Conservation (phyloP, 1,140 invertebrate species). For the Acromyrmex charruanus region DNA sequence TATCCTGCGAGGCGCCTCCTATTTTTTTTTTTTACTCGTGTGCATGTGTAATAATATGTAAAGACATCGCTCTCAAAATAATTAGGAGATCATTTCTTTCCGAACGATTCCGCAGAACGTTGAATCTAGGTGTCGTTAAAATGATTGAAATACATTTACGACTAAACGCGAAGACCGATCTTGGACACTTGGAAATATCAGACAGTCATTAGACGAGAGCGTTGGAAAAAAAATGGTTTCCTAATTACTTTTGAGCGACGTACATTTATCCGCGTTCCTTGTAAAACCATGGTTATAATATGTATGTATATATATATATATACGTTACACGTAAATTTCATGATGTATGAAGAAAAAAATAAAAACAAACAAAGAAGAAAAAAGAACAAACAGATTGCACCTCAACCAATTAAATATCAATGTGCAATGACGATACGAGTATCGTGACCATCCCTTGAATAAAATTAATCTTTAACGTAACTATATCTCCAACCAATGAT, state of each 20-base stretch:
- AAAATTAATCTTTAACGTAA: slow-evolving; percentile 83
- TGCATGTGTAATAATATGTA: slow-evolving; percentile 14
- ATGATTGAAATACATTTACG: neutral
- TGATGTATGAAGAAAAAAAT: slow-evolving; percentile 58
- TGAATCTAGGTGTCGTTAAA: neutral
- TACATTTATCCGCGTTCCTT: slow-evolving; percentile 40
- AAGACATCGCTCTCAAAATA: slow-evolving; percentile 28
- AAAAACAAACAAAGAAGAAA: slow-evolving; percentile 57
- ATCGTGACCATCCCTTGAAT: slow-evolving; percentile 83
- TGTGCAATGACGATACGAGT: slow-evolving; percentile 83
- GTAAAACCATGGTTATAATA: slow-evolving; percentile 60
- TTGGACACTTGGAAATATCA: neutral
- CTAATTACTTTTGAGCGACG: slow-evolving; percentile 18
- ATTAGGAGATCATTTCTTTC: slow-evolving; percentile 23
- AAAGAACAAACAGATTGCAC: slow-evolving; percentile 84
- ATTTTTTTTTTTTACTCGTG: slow-evolving; percentile 8
- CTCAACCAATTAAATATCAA: slow-evolving; percentile 86
- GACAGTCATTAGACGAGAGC: neutral
- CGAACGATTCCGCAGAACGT: neutral
- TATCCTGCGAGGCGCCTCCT: neutral
- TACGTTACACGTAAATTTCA: slow-evolving; percentile 58
- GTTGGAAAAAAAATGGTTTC: neutral
- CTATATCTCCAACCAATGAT: slow-evolving; percentile 81
- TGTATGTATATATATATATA: slow-evolving; percentile 66
- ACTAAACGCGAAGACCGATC: neutral